These are phyloP conservation scores for Anser cygnoides DNA, from an alignment of 2,113 vertebrate species.

Conservation along the genomic window DNA sequence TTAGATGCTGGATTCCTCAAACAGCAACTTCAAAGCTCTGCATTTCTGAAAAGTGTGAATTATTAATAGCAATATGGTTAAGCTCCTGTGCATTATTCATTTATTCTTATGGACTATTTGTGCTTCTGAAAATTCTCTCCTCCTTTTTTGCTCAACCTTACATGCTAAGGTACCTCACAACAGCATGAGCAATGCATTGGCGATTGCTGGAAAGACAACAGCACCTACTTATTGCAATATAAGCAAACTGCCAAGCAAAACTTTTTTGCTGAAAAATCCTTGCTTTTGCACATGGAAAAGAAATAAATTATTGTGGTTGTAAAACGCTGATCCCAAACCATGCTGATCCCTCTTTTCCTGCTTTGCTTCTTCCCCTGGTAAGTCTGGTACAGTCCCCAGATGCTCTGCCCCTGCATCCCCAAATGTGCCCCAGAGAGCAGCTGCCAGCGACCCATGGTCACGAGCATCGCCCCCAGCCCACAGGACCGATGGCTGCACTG, in stretches of 20 bases:
- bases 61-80: conserved; percentile 12
- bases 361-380: background rate
- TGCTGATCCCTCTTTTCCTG: background rate
- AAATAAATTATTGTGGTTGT: background rate
- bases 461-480: too few species aligned
- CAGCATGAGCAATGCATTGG: accelerated
- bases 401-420: background rate
- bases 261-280: background rate
- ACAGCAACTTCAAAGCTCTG: background rate
- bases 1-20: conserved; percentile 1
- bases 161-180: background rate
- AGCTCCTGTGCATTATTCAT: conserved; percentile 10
- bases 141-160: background rate
- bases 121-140: background rate
- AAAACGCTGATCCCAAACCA: background rate
- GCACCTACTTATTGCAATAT: background rate
- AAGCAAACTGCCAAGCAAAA: background rate
- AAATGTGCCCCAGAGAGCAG: background rate
- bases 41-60: background rate
- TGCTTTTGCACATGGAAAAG: background rate
- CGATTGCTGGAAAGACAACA: background rate
- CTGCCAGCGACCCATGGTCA: background rate
- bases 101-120: background rate
- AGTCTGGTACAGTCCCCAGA: background rate
- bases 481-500: too few species aligned